These are phyloP conservation scores for Aricia agestis DNA, from an alignment of 1,140 invertebrate genomes.

Conservation along the genomic window DNA sequence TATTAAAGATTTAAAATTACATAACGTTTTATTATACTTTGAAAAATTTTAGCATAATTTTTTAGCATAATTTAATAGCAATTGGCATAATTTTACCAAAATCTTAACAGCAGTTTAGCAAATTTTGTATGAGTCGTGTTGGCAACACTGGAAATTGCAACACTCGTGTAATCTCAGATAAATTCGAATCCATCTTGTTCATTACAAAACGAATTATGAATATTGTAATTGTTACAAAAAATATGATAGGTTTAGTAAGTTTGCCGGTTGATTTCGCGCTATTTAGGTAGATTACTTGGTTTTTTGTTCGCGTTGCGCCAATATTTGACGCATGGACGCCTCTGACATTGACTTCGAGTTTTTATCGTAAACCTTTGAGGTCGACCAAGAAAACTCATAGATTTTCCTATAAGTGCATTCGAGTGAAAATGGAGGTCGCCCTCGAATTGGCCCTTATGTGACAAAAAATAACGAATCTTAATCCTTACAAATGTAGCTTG, in stretches of 20 bases:
- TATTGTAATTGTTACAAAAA: constrained; percentile 40
- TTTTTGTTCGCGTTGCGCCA: constrained; percentile 62
- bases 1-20: too few species aligned
- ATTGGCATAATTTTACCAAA: too few species aligned
- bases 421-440: constrained; percentile 33
- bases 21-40: too few species aligned
- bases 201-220: constrained; percentile 34
- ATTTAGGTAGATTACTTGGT: constrained; percentile 66
- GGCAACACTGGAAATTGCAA: too few species aligned
- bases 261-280: constrained; percentile 62
- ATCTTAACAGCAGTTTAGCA: too few species aligned
- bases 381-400: constrained; percentile 38
- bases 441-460: constrained; percentile 1
- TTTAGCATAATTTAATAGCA: too few species aligned
- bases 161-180: not conserved
- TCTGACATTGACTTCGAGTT: constrained; percentile 55
- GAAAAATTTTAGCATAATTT: too few species aligned
- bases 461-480: constrained; percentile 1
- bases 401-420: constrained; percentile 43
- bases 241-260: constrained; percentile 56
- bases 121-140: too few species aligned
- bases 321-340: constrained; percentile 61
- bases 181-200: not conserved
- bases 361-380: constrained; percentile 59
- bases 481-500: not conserved